phyloP scores from a whole-genome alignment of 2,888 invertebrate genomes.

The Leptinotarsa tumamoca region DNA sequence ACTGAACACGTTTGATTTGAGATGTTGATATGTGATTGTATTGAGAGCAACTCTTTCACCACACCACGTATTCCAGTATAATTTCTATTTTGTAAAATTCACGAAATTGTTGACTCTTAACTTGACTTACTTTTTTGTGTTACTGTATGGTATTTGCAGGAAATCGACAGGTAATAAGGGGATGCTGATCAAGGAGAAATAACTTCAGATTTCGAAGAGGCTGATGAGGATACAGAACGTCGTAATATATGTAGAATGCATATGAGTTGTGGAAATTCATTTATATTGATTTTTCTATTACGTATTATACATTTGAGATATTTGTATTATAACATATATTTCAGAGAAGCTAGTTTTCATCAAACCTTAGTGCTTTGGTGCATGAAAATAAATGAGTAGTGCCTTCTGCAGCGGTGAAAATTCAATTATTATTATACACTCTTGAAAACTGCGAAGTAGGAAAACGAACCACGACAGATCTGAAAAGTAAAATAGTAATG shows the following conservation, averaged over 20 bases:
- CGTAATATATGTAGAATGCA: constrained; percentile 31
- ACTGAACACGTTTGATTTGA: neutral
- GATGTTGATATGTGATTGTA: no score
- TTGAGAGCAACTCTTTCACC: neutral
- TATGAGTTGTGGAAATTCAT: constrained; percentile 27
- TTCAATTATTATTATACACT: neutral
- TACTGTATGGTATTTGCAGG: constrained; percentile 1
- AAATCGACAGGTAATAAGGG: neutral
- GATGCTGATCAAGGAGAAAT: neutral
- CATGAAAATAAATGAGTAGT: no score
- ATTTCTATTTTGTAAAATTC: constrained; percentile 39
- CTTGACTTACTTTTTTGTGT: neutral
- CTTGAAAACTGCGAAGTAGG: no score
- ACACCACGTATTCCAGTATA: constrained; percentile 23
- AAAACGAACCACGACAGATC: constrained; percentile 21
- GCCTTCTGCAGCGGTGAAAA: neutral
- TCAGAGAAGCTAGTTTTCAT: constrained; percentile 22
- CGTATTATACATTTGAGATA: constrained; percentile 33
- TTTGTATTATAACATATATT: constrained; percentile 40
- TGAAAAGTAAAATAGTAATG: constrained; percentile 6
- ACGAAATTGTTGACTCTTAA: neutral
- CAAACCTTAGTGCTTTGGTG: no score
- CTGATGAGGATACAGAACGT: neutral
- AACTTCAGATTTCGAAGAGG: neutral
- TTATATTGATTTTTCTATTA: constrained; percentile 26